A percentile compares a stretch with the other conserved stretches of the same genome.
phyloP scores from a whole-genome alignment of 92 coral and sea anemone genomes.

The Plumapathes pennacea region DNA sequence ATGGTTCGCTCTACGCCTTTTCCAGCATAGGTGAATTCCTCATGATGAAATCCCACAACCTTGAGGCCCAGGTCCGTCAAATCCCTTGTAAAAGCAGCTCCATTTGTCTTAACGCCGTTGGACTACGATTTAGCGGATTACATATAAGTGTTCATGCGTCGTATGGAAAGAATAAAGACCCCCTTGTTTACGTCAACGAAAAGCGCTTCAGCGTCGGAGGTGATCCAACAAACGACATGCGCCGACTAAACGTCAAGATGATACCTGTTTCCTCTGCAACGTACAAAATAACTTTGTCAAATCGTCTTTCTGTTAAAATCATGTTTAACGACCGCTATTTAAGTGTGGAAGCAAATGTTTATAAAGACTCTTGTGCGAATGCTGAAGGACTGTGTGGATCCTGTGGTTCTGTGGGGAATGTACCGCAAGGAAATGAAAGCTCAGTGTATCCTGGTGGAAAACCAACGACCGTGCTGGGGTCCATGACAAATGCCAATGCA shows the following conservation, averaged over 20 bases:
- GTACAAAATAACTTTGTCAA: slow-evolving; percentile 48
- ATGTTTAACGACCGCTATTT: slow-evolving; percentile 62
- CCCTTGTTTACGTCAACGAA: slow-evolving; percentile 59
- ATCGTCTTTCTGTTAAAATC: slow-evolving; percentile 44
- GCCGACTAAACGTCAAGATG: slow-evolving; percentile 37
- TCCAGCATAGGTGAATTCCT: slow-evolving; percentile 80
- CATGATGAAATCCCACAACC: slow-evolving; percentile 54
- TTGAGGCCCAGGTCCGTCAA: slow-evolving; percentile 85
- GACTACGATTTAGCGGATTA: slow-evolving; percentile 43
- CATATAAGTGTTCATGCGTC: slow-evolving; percentile 92
- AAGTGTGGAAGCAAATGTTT: slow-evolving; percentile 41
- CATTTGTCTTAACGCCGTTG: slow-evolving; percentile 79
- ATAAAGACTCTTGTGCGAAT: slow-evolving; percentile 31
- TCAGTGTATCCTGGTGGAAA: slow-evolving; percentile 8
- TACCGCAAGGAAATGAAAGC: slow-evolving; percentile 11
- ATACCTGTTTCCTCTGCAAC: slow-evolving; percentile 28
- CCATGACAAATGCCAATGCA: slow-evolving; percentile 46
- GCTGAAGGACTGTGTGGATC: slow-evolving; percentile 88
- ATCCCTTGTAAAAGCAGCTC: slow-evolving; percentile 72
- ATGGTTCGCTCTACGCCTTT: slow-evolving; percentile 73
- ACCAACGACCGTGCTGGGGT: slow-evolving; percentile 60
- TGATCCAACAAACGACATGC: slow-evolving; percentile 28
- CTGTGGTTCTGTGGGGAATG: slow-evolving; percentile 37
- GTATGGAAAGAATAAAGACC: slow-evolving; percentile 51
- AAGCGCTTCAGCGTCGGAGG: slow-evolving; percentile 29